Evolutionary conservation across 2,888 invertebrate species (phyloP).

Genomic region (Anthrax anthrax): DNA sequence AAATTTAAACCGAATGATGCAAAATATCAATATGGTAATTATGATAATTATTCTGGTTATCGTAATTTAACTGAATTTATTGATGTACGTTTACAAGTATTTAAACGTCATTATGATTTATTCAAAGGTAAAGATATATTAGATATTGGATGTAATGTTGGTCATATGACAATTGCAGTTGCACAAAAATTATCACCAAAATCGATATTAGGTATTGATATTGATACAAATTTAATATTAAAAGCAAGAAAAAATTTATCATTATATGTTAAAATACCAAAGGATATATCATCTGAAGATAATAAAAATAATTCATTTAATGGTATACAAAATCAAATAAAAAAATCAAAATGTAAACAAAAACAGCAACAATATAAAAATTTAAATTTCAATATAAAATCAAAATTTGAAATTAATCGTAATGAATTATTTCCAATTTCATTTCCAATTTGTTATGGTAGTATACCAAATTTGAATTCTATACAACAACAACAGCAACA

Average conservation of each 20-base stretch:
- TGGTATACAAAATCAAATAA: not conserved
- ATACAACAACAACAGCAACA: not conserved
- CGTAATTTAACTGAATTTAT: slow-evolving; percentile 67
- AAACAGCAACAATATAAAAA: not conserved
- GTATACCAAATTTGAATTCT: slow-evolving; percentile 18
- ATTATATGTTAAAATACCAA: slow-evolving; percentile 30
- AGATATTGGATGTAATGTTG: slow-evolving; percentile 96
- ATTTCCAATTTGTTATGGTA: slow-evolving; percentile 73
- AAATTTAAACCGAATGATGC: slow-evolving; percentile 59
- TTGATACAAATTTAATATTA: slow-evolving; percentile 73
- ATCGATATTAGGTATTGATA: slow-evolving; percentile 85
- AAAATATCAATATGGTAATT: slow-evolving; percentile 89
- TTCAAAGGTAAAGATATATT: slow-evolving; percentile 83
- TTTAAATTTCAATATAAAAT: not conserved
- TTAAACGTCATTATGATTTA: slow-evolving; percentile 63
- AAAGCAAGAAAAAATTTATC: slow-evolving; percentile 33
- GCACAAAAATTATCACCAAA: slow-evolving; percentile 75
- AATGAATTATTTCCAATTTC: slow-evolving; percentile 63
- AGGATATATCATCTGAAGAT: not conserved
- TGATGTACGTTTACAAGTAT: slow-evolving; percentile 71
- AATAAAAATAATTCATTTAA: slow-evolving; percentile 15
- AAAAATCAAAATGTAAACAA: not conserved
- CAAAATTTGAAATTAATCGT: not conserved
- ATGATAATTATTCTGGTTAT: slow-evolving; percentile 93
- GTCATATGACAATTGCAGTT: slow-evolving; percentile 82